Percentiles rank a stretch among this genome's conserved stretches.
phyloP scores from a whole-genome alignment of 2,888 invertebrate species.

The Flexamia atlantica region DNA sequence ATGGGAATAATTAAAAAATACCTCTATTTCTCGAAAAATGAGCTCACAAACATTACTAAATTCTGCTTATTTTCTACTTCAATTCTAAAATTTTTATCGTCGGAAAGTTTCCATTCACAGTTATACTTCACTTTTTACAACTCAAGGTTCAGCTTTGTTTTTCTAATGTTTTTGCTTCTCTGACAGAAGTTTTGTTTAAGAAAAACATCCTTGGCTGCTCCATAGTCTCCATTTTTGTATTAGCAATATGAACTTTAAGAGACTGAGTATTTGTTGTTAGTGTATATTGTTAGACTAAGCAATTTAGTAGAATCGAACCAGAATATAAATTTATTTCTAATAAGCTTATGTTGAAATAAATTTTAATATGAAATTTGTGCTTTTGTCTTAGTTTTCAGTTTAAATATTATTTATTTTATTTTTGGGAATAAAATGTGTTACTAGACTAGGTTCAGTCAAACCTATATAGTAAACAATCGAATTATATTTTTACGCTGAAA shows the following conservation, averaged over 20 bases:
- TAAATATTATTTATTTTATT: no score
- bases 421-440: no score
- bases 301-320: neutral
- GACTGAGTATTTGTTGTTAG: slow-evolving; percentile 52
- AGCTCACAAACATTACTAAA: neutral
- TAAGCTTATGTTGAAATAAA: neutral
- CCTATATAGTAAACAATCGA: no score
- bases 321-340: neutral
- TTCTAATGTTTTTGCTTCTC: slow-evolving; percentile 6
- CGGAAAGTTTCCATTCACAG: neutral
- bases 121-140: no score
- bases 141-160: no score
- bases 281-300: slow-evolving; percentile 15
- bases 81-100: neutral
- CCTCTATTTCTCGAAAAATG: neutral
- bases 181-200: slow-evolving; percentile 12
- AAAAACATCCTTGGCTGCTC: neutral
- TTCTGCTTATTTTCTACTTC: neutral
- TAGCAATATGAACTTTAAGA: slow-evolving; percentile 56
- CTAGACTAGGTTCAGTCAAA: no score
- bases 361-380: neutral
- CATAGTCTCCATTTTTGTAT: slow-evolving; percentile 13
- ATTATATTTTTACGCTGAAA: no score
- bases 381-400: no score
- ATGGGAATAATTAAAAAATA: neutral